phyloP scores from a whole-genome alignment of 2,797 vertebrate genomes.

The Dryobates pubescens region DNA sequence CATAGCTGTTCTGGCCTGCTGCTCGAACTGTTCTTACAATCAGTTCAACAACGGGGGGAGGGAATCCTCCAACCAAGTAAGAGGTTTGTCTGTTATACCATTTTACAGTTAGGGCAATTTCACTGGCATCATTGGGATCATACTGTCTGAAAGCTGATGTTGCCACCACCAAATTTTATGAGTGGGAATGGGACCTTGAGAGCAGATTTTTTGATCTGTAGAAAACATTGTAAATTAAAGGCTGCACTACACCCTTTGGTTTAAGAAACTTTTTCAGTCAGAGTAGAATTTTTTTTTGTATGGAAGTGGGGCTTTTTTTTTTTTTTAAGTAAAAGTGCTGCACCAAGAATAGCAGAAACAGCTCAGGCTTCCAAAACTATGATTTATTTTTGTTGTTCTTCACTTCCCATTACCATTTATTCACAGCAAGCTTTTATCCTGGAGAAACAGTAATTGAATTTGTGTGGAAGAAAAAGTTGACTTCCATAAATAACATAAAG shows the following conservation, averaged over 20 bases:
- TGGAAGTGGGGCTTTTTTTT: neutral
- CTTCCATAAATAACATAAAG: constrained; percentile 39
- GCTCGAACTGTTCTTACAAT: neutral
- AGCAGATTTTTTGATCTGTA: neutral
- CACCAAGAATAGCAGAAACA: neutral
- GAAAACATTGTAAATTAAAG: neutral
- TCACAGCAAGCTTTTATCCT: constrained; percentile 55
- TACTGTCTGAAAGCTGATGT: neutral
- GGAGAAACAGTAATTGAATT: constrained; percentile 59
- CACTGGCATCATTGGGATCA: neutral
- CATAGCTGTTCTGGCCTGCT: neutral
- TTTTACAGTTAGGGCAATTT: constrained; percentile 1
- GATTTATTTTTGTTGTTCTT: constrained; percentile 33
- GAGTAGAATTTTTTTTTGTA: neutral
- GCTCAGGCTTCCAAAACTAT: neutral
- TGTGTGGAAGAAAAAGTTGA: constrained; percentile 53
- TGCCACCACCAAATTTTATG: neutral
- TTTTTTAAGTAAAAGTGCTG: neutral
- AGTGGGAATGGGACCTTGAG: neutral
- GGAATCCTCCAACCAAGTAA: neutral
- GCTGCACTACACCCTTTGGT: neutral
- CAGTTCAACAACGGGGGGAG: neutral
- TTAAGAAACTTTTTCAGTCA: neutral
- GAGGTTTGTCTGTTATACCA: neutral
- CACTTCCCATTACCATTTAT: constrained; percentile 32